phyloP scores from a whole-genome alignment of 1,140 invertebrate species.

The Cydia amplana region DNA sequence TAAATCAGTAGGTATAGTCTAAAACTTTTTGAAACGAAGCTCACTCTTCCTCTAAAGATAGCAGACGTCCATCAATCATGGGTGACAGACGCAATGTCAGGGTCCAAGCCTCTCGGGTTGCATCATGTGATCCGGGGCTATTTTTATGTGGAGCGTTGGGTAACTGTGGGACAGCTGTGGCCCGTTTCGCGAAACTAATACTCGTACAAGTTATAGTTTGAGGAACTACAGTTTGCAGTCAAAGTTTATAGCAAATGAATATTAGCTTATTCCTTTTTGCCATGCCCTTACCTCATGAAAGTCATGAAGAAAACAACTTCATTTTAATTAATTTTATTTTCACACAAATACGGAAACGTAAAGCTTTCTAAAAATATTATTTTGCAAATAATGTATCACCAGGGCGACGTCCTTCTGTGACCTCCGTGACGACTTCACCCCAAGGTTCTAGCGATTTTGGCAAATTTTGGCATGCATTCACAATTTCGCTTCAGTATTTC shows the following conservation, averaged over 20 bases:
- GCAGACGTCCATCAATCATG: slow-evolving; percentile 50
- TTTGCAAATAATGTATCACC: background rate
- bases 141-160: slow-evolving; percentile 23
- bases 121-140: slow-evolving; percentile 35
- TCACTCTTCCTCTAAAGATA: slow-evolving; percentile 1
- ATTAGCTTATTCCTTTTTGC: no score
- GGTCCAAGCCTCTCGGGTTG: slow-evolving; percentile 44
- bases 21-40: background rate
- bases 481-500: background rate
- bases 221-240: no score
- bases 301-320: no score
- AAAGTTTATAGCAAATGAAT: no score
- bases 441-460: background rate
- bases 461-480: background rate
- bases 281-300: no score
- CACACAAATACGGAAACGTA: no score
- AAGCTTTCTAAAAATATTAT: background rate
- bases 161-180: background rate
- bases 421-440: background rate
- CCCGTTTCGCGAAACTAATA: background rate
- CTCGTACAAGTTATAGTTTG: background rate
- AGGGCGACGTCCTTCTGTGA: background rate
- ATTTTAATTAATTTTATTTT: no score
- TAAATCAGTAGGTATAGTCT: no score
- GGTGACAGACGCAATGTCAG: slow-evolving; percentile 52